Conservation (phyloP, 2,113 vertebrate genomes). For the Apodemus speciosus region DNA sequence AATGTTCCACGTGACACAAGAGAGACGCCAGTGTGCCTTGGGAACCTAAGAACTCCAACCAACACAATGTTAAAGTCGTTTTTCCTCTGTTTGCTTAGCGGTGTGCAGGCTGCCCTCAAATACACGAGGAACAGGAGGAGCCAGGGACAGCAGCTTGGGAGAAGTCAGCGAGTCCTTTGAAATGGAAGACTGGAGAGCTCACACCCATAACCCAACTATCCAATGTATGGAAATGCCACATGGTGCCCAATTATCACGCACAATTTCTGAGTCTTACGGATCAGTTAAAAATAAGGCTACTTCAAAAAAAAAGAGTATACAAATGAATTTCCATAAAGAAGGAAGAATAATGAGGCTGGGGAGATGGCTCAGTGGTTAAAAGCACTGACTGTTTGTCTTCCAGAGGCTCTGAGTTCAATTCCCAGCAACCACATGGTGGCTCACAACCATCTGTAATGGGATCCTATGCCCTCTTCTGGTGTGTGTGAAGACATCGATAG, state of each 20-base stretch:
- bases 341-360: not conserved
- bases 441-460: no score
- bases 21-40: not conserved
- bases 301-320: not conserved
- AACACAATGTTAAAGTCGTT: not conserved
- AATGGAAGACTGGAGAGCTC: not conserved
- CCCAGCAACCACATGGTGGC: no score
- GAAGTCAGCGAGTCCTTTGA: not conserved
- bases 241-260: accelerated
- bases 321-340: not conserved
- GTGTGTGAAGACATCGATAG: no score
- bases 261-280: not conserved
- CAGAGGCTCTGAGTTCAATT: no score
- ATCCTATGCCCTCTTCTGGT: no score
- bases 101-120: not conserved
- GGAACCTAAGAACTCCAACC: not conserved
- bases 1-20: not conserved
- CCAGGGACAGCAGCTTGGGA: not conserved
- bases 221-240: not conserved
- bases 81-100: not conserved
- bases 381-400: no score
- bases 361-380: no score
- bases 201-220: not conserved
- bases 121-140: not conserved
- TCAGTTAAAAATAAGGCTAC: not conserved